A percentile compares a stretch with the other conserved stretches of the same genome.
phyloP scores from a whole-genome alignment of 2,888 invertebrate species.

The Orchestes rusci region DNA sequence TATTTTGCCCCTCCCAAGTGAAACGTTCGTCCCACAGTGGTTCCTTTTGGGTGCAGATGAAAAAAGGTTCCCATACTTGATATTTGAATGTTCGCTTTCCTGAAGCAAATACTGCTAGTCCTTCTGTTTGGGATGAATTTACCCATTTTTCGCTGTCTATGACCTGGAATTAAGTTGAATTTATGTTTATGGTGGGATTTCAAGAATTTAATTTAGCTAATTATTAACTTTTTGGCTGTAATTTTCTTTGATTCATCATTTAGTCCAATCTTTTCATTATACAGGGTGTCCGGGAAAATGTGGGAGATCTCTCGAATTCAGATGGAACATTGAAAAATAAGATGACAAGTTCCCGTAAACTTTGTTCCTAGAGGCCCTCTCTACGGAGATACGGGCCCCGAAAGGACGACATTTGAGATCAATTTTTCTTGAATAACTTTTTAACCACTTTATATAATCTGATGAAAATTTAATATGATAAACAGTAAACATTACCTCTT shows the following conservation, averaged over 20 bases:
- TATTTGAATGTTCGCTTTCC: constrained; percentile 30
- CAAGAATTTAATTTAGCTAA: neutral
- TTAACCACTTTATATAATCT: too few species aligned
- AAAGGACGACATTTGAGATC: too few species aligned
- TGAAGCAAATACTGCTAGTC: constrained; percentile 30
- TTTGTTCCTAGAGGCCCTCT: too few species aligned
- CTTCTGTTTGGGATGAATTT: constrained; percentile 19
- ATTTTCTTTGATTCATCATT: neutral
- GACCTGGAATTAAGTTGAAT: constrained; percentile 9
- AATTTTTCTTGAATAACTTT: too few species aligned
- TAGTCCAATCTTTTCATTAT: neutral
- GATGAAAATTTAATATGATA: too few species aligned
- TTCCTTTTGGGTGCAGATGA: constrained; percentile 35
- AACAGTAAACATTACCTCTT: neutral
- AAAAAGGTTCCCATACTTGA: constrained; percentile 36
- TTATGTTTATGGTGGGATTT: neutral
- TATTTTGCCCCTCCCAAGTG: constrained; percentile 37
- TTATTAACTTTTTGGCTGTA: too few species aligned
- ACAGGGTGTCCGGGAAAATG: too few species aligned
- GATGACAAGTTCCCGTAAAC: too few species aligned
- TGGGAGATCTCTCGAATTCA: too few species aligned
- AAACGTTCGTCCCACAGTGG: constrained; percentile 37
- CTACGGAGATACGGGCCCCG: too few species aligned
- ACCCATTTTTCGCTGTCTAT: constrained; percentile 30
- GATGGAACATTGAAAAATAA: too few species aligned